phyloP scores from a whole-genome alignment of 37 sponge, comb jelly and placozoan genomes.

The Chondrosia reniformis region DNA sequence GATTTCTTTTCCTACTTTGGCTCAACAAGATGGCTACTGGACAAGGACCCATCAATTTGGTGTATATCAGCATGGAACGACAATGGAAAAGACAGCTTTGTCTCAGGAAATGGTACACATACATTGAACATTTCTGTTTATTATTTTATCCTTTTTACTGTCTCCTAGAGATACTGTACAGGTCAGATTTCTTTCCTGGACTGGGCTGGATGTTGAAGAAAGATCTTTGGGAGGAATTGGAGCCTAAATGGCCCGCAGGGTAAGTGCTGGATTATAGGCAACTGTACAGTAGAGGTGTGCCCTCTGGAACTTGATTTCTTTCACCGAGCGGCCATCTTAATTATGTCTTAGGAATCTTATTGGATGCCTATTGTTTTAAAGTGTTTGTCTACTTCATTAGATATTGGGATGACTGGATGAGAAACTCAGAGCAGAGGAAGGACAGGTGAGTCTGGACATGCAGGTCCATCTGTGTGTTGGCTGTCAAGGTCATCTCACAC shows the following conservation, averaged over 20 bases:
- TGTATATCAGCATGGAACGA: slow-evolving; percentile 97
- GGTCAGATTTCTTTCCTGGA: slow-evolving; percentile 93
- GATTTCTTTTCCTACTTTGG: slow-evolving; percentile 88
- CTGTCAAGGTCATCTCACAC: too few species aligned
- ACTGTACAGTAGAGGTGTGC: too few species aligned
- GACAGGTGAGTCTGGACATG: slow-evolving; percentile 22
- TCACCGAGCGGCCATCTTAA: background rate
- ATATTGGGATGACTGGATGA: slow-evolving; percentile 97
- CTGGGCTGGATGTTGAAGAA: slow-evolving; percentile 90
- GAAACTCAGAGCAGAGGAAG: slow-evolving; percentile 76
- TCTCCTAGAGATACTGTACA: slow-evolving; percentile 65
- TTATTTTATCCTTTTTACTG: background rate
- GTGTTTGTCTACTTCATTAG: too few species aligned
- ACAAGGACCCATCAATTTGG: slow-evolving; percentile 74
- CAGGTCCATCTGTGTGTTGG: too few species aligned
- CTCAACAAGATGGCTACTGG: slow-evolving; percentile 52
- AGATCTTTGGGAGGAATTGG: slow-evolving; percentile 74
- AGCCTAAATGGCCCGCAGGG: slow-evolving; percentile 84
- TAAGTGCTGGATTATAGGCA: slow-evolving; percentile 25
- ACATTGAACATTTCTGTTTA: background rate
- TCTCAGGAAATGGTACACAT: slow-evolving; percentile 12
- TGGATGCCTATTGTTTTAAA: background rate
- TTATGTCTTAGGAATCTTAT: background rate
- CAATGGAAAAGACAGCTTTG: slow-evolving; percentile 71
- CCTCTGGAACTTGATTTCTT: too few species aligned